Percentiles rank a stretch among this genome's conserved stretches.
These are phyloP conservation scores for Phortica variegata DNA, from an alignment of 1,140 invertebrate species.

Conservation along the genomic window DNA sequence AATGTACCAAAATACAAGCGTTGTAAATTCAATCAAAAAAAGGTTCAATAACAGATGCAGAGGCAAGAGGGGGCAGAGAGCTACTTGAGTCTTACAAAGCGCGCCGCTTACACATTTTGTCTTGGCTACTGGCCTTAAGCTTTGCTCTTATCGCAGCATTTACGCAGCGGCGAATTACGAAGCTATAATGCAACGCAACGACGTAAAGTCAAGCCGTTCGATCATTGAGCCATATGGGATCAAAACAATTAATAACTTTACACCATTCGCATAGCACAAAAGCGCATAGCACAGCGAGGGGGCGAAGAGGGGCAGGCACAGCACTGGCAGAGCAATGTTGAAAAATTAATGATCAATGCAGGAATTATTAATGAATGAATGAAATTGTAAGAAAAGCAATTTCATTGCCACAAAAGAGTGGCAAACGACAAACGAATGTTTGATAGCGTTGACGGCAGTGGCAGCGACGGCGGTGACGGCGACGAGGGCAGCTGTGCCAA, in stretches of 20 bases:
- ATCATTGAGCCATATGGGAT: background rate
- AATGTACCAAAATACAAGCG: no score
- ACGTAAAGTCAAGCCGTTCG: background rate
- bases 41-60: conserved; percentile 1
- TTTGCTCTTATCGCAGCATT: no score
- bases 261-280: conserved; percentile 19
- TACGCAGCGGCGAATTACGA: no score
- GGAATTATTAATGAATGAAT: conserved; percentile 45
- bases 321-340: conserved; percentile 25
- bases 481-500: conserved; percentile 14
- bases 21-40: background rate
- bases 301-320: background rate
- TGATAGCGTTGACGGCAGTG: no score
- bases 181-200: no score
- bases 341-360: conserved; percentile 47
- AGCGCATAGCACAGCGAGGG: background rate
- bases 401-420: background rate
- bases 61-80: background rate
- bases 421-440: no score
- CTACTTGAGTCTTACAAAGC: conserved; percentile 13
- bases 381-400: background rate
- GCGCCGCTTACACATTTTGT: conserved; percentile 25
- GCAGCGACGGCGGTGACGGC: background rate
- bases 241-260: conserved; percentile 20
- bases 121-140: conserved; percentile 20